Evolutionary conservation across 2,797 vertebrate genomes (phyloP).

Genomic region (Characodon lateralis): DNA sequence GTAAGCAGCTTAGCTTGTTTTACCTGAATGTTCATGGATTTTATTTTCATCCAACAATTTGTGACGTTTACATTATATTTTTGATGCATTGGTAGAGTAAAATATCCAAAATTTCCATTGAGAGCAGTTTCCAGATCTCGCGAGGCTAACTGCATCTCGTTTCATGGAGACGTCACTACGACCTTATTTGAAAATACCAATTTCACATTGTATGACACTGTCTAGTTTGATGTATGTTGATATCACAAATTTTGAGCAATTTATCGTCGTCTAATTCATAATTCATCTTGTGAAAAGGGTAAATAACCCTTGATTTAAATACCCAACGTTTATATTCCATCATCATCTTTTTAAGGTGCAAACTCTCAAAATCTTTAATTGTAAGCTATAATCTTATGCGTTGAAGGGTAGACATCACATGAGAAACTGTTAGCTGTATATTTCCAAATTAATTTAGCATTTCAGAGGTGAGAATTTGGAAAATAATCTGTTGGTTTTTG

Average conservation of each 20-base stretch:
- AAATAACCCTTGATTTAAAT: background rate
- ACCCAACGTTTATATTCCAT: background rate
- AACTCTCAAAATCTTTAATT: background rate
- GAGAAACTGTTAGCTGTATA: background rate
- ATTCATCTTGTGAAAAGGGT: too few species aligned
- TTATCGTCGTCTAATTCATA: background rate
- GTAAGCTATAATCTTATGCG: background rate
- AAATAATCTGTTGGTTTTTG: background rate
- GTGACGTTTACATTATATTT: background rate
- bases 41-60: background rate
- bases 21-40: background rate
- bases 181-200: background rate
- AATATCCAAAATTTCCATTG: background rate
- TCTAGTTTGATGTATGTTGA: background rate
- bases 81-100: background rate
- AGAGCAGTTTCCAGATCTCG: conserved; percentile 6
- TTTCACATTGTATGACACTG: background rate
- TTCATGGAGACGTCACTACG: background rate
- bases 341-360: background rate
- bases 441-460: background rate
- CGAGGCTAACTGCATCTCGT: background rate
- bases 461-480: background rate
- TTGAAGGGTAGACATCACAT: background rate
- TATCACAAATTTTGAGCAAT: background rate
- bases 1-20: conserved; percentile 62